phyloP scores from a whole-genome alignment of 2,797 vertebrate species.

The Dromococcyx pavoninus region DNA sequence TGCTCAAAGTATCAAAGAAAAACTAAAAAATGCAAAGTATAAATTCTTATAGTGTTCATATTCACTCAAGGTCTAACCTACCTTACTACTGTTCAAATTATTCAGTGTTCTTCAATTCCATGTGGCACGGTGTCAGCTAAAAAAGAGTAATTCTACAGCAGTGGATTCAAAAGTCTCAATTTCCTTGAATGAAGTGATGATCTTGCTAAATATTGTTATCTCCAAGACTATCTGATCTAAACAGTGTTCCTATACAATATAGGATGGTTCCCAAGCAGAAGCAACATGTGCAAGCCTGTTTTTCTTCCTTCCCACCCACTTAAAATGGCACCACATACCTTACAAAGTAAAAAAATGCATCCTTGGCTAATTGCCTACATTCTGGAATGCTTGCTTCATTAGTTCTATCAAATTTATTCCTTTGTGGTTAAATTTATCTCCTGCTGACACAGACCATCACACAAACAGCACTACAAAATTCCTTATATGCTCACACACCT shows the following conservation, averaged over 20 bases:
- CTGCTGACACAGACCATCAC: neutral
- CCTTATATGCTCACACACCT: neutral
- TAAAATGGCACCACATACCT: conserved; percentile 41
- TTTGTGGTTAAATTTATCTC: conserved; percentile 39
- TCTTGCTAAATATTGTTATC: neutral
- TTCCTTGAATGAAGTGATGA: neutral
- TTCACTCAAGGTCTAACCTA: neutral
- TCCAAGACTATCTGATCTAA: neutral
- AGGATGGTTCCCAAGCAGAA: neutral
- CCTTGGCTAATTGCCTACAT: neutral
- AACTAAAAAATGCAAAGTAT: neutral
- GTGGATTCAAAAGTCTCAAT: neutral
- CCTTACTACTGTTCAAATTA: neutral
- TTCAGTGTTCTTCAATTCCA: neutral
- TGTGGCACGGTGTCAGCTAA: neutral
- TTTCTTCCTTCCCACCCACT: conserved; percentile 53
- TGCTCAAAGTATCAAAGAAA: neutral
- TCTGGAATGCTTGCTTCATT: conserved; percentile 34
- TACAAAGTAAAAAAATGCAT: conserved; percentile 27
- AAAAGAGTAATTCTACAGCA: neutral
- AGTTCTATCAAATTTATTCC: neutral
- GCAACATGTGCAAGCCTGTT: conserved; percentile 30
- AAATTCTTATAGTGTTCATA: neutral
- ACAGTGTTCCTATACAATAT: neutral
- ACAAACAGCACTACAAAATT: neutral